These are phyloP conservation scores for Drosophila navojoa DNA, from an alignment of 1,140 invertebrate genomes.

Conservation along the genomic window DNA sequence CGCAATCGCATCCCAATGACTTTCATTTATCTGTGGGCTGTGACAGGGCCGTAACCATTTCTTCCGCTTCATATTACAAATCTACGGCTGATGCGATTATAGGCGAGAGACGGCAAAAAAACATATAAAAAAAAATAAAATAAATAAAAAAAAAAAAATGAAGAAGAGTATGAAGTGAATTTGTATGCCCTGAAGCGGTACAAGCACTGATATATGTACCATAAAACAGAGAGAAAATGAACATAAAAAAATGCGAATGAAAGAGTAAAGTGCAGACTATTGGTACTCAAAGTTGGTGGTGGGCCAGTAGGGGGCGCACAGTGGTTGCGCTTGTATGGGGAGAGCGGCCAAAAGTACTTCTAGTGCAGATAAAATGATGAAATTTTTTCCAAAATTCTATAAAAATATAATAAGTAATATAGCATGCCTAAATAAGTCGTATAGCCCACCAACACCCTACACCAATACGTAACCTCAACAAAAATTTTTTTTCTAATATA, in stretches of 20 bases:
- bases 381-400: too few relatives aligned
- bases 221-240: slow-evolving; percentile 26
- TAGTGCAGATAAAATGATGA: too few relatives aligned
- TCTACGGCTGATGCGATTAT: slow-evolving; percentile 55
- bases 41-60: slow-evolving; percentile 29
- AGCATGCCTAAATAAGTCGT: too few relatives aligned
- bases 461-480: too few relatives aligned
- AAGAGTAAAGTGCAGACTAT: slow-evolving; percentile 30
- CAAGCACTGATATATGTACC: slow-evolving; percentile 38
- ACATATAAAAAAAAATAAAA: slow-evolving; percentile 15
- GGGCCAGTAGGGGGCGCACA: not conserved
- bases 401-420: too few relatives aligned
- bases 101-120: slow-evolving; percentile 20
- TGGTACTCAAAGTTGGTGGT: slow-evolving; percentile 13
- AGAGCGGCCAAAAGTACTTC: too few relatives aligned
- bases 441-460: too few relatives aligned
- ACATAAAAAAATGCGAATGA: slow-evolving; percentile 4
- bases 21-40: slow-evolving; percentile 35
- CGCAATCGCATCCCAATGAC: slow-evolving; percentile 39
- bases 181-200: slow-evolving; percentile 41
- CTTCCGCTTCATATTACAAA: slow-evolving; percentile 55
- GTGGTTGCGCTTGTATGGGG: too few relatives aligned
- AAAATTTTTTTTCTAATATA: too few relatives aligned
- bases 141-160: too few relatives aligned
- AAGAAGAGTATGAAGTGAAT: slow-evolving; percentile 12